These are phyloP conservation scores for Nannoperca australis DNA, from an alignment of 2,797 vertebrate genomes.

Conservation along the genomic window DNA sequence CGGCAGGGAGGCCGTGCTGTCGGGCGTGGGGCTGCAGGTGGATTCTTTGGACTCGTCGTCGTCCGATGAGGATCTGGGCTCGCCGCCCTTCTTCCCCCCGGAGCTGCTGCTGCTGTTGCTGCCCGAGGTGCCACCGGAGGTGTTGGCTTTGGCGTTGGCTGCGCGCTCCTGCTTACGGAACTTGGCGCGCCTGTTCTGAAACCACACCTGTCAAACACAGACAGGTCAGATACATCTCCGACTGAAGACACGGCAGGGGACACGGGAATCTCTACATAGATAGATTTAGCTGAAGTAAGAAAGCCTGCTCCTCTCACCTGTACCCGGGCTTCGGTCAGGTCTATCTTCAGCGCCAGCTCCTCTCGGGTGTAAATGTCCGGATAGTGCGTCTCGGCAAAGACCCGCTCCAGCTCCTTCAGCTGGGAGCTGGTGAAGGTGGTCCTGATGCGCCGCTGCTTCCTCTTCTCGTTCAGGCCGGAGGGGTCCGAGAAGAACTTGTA, in stretches of 20 bases:
- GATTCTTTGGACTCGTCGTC: slow-evolving; percentile 97
- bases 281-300: neutral
- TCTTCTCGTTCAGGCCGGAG: slow-evolving; percentile 94
- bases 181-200: slow-evolving; percentile 96
- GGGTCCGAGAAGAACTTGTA: slow-evolving; percentile 99
- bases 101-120: slow-evolving; percentile 66
- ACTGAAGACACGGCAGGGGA: neutral
- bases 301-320: slow-evolving; percentile 85
- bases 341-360: slow-evolving; percentile 96
- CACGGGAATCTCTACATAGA: no score
- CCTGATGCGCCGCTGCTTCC: slow-evolving; percentile 95
- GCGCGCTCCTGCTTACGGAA: slow-evolving; percentile 93
- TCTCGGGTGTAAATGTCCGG: slow-evolving; percentile 98
- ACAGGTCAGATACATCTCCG: slow-evolving; percentile 3
- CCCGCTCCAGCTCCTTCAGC: slow-evolving; percentile 96
- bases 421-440: slow-evolving; percentile 98
- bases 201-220: slow-evolving; percentile 89
- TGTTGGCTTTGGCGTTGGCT: slow-evolving; percentile 90
- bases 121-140: slow-evolving; percentile 65
- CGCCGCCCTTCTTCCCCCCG: slow-evolving; percentile 86
- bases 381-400: slow-evolving; percentile 97
- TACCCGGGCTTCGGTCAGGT: slow-evolving; percentile 95
- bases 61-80: slow-evolving; percentile 91
- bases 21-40: slow-evolving; percentile 95
- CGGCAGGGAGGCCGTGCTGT: slow-evolving; percentile 95